Base-by-base conservation (phyloP, 2,113 vertebrate species). In the Myodes glareolus region DNA sequence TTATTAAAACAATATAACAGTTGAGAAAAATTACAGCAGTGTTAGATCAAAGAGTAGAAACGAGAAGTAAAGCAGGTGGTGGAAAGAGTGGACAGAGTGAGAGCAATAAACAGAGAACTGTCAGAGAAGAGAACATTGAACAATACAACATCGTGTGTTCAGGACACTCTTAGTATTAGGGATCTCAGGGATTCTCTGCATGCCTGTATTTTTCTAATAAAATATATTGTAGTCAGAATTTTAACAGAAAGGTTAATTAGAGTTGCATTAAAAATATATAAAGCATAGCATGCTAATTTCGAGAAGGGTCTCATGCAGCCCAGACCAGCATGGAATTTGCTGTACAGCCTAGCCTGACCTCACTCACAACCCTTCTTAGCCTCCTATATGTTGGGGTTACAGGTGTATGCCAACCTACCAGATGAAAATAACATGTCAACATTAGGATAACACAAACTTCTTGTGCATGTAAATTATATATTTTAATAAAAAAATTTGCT, bases 101-200 rank as follows among this genome's bases (percentile, higher is more conserved):
- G 1, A 31, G 12, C 61, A 36, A 7, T 12, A 11, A 19, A 31
- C 27, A 42, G 82, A 63, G 65, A n/a, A 65, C 58, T 7, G 27
- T 12, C 63, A 77, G 65, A 27, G 27, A 33, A 50, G 9, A 68
- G 25, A 33, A 14, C 21, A 78, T 2, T 13, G 27, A 33, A 11
- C 2, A 86, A 21, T 0, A 5, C 21, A 70, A 6, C 13, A 12
- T 52, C 0, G 2, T 31, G 4, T 47, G 17, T 47, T 45, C 27
- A 85, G 61, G 61, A 84, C n/a, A 0, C 27, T 10, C 8, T 61
- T 33, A 39, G 76, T 58, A 58, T 91, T 47, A 86, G 39, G 61
- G 47, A 39, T 61, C 81, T 87, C 5, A 7, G 33, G 36, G 25
- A 87, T 19, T 2, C 9, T 91, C 67, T 47, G 6, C 8, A 36